Base-by-base conservation (phyloP, 2,113 vertebrate genomes). In the Elgaria multicarinata region DNA sequence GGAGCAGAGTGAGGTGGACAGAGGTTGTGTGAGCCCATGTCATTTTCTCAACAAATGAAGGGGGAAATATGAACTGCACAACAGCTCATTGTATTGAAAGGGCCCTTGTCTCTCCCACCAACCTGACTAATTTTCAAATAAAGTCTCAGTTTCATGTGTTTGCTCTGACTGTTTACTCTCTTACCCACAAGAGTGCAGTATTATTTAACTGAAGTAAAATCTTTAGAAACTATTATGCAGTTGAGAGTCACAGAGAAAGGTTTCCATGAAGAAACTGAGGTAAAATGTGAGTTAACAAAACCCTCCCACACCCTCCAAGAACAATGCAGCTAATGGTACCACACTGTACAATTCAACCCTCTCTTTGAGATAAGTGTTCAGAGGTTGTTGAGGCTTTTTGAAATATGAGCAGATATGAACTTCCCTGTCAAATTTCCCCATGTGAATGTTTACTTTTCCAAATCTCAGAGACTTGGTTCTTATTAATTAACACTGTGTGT, bases 311-410 rank as follows among this genome's bases (percentile, higher is more conserved):
- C 22, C 26, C 53, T 62, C 46, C 24, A 8, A 62, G 50, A 72
- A 14, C 83, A 24, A 28, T 9, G 1, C 3, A 1, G 6, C 81
- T 44, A 31, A 44, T 28, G 81, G 8, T 33, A 31, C 6, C 12
- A 16, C 28, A 44, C 42, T 67, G 62, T 39, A 44, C 16, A 83
- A 83, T 28, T 91, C 91, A 87, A 90, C 75, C 62, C 64, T 76
- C 13, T 67, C 90, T 94, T 80, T 62, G 83, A 90, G 91, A 94
- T 92, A 95, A 94, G 75, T 62, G 94, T 81, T 88, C 87, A 85
- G 89, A 87, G 55, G 4, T 1, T 58, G 81, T 44, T 87, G 85
- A 39, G 67, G 76, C 80, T 76, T 92, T 93, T 94, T 95, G 92
- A 93, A 94, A 92, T 74, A 58, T 69, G 50, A 79, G 92, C 91